Base-by-base conservation (phyloP, 2,888 invertebrate genomes). In the Euplexia lucipara region DNA sequence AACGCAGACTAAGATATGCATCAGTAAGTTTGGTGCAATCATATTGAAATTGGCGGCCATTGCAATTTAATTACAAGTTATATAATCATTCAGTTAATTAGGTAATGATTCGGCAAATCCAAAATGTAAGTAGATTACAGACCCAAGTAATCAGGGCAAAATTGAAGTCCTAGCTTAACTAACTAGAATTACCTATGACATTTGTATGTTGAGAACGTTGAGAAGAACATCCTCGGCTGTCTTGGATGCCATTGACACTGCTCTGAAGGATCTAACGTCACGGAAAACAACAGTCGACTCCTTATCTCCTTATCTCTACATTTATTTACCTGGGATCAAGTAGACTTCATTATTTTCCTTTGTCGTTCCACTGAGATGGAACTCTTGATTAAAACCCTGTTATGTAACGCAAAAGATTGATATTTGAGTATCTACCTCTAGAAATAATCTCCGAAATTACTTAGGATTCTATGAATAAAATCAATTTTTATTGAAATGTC, bases 181-280 rank as follows among this genome's bases (percentile, higher is more conserved):
- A 18, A 16, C 18, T 30, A 10, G 34, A 68, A 54, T 64, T 6
- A 42, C 42, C 6, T 34, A 68, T 54, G 35, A 35, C 20, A 47
- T 30, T 12, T 39, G 10, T 32, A 3, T 26, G 48, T 48, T 32
- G 30, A 20, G 26, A 60, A 45, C 54, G 48, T 48, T 22, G 59
- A 52, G 52, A n/a, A 47, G 44, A 56, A 35, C 54, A 48, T 74
- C 49, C n/a, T n/a, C n/a, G n/a, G n/a, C n/a, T n/a, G n/a, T n/a
- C n/a, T n/a, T n/a, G 14, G 52, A 49, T 66, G 61, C 56, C 63
- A 64, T 59, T 78, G 77, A 76, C 66, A 76, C 56, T 67, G 53
- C 66, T 20, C 16, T 26, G 47, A 48, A 48, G 59, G 48, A 62
- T 34, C 42, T 32, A 26, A 54, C 69, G 69, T 78, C 77, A 76